Percentiles rank a stretch among this genome's conserved stretches.
phyloP scores from a whole-genome alignment of 2,888 invertebrate species.

The Oxytorus armatus region DNA sequence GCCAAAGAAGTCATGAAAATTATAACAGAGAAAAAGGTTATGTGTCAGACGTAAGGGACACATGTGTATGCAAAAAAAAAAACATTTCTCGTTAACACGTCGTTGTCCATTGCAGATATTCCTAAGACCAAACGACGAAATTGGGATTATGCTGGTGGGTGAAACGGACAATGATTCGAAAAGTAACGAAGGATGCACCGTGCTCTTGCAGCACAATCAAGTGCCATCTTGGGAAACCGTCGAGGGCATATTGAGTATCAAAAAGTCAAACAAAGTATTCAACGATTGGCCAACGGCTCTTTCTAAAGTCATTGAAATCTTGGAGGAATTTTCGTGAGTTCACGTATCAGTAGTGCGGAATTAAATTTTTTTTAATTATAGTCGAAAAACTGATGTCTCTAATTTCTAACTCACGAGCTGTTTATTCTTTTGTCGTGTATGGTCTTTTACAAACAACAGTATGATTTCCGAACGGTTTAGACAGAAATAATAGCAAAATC shows the following conservation, averaged over 20 bases:
- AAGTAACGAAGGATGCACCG: neutral
- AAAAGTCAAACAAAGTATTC: slow-evolving; percentile 1
- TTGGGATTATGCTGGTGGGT: slow-evolving; percentile 54
- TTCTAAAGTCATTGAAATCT: neutral
- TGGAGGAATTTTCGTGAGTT: slow-evolving; percentile 12
- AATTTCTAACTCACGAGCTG: no score
- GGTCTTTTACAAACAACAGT: no score
- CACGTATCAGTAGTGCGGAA: neutral
- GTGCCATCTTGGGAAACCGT: slow-evolving; percentile 50
- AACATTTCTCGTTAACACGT: no score
- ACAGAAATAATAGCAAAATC: no score
- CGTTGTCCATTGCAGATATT: slow-evolving; percentile 41
- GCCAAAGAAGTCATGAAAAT: slow-evolving; percentile 58
- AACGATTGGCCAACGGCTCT: slow-evolving; percentile 40
- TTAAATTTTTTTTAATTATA: no score
- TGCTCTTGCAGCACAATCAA: neutral
- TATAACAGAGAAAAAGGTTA: slow-evolving; percentile 39
- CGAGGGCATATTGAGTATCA: slow-evolving; percentile 20
- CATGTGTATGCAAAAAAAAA: neutral
- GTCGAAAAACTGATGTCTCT: no score
- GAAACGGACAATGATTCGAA: neutral
- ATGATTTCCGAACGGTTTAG: no score
- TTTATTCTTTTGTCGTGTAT: no score
- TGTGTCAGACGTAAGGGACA: neutral
- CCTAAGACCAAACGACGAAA: slow-evolving; percentile 46